Evolutionary conservation across 2,888 invertebrate genomes (phyloP), one percentile per base, ranked within the genome.

Genomic region (Perdita meconis): DNA sequence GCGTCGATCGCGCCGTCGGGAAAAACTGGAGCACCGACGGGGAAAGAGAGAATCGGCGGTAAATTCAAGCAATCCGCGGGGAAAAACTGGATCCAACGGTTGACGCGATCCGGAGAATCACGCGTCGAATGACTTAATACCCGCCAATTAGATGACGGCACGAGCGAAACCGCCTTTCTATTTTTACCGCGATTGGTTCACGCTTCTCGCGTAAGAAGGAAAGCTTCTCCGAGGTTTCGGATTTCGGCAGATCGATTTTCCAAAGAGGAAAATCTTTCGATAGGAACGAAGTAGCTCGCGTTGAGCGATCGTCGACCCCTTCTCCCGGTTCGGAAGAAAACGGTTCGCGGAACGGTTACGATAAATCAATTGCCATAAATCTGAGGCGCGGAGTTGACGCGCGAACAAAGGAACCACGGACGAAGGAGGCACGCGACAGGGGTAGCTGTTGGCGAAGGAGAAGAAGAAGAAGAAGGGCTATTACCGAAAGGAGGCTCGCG

Each of bases 41-140:
- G 24, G 19, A 59, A 64, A 64, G 59, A 53, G n/a, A 2, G 22
- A 53, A 59, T 57, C 36, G 74, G 51, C 71, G 74, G 63, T 71
- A 57, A 63, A 63, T 63, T 57, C 71, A 34, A 30, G 70, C 16
- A 24, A 40, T 26, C 26, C 57, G 19, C 12, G 26, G 59, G 44
- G 65, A 50, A 66, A 64, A 76, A 78, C 67, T 63, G 38, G 67
- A 66, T 36, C 26, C 60, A 26, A 24, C 10, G n/a, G 12, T 22
- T 8, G 50, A 12, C 30, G 13, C 57, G 59, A 56, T 65, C 60
- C 64, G 8, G n/a, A 12, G 42, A 42, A 26, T 51, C 19, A 12
- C 34, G 26, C 50, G 64, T 64, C 51, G 55, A 67, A 76, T 71
- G 80, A 75, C 70, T 78, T 70, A 74, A 78, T 78, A 67, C 60